Base-by-base conservation (phyloP, 2,113 vertebrate species). In the Etia nguti region DNA sequence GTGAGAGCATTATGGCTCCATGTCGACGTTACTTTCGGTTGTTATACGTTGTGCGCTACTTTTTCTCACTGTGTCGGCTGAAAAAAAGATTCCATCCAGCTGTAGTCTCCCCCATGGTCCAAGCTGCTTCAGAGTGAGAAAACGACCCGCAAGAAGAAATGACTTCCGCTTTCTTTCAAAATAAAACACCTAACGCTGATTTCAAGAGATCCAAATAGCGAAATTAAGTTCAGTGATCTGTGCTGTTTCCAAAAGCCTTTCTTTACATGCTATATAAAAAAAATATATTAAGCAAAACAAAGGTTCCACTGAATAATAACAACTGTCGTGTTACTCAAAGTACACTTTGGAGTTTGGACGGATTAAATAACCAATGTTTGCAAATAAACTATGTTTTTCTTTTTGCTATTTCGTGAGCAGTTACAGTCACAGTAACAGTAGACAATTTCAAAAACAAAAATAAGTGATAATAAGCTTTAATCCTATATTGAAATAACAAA, bases 91-190 rank as follows among this genome's bases (percentile, higher is more conserved):
- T 18, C 1, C 4, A 16, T 24, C 3, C 8, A 31, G 43, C 41
- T 20, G 22, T 20, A 46, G 16, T 5, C 70, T 12, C 8, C 8
- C 83, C 80, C 90, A 90, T 89, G 41, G 4, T 90, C 84, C 79
- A 20, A 81, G 68, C 29, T 84, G 46, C 36, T 68, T 6, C 24
- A 4, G 11, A 10, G 20, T 41, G 16, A 11, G n/a, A 3, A 86
- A 50, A 4, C 0, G 0, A 6, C 3, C 3, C 5, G 7, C 2
- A 3, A 8, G 5, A 29, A 73, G 1, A 12, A 6, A 2, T 0
- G 2, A 70, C 57, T 87, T 93, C 90, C 84, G 82, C 10, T 79
- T 26, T 2, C 36, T 86, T 86, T 87, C 92, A 91, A 43, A 90
- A 80, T 90, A 93, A 87, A 79, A 54, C 22, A 22, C 6, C 24